Conservation (phyloP, 2,797 vertebrate genomes). For the Hydrolagus colliei region DNA sequence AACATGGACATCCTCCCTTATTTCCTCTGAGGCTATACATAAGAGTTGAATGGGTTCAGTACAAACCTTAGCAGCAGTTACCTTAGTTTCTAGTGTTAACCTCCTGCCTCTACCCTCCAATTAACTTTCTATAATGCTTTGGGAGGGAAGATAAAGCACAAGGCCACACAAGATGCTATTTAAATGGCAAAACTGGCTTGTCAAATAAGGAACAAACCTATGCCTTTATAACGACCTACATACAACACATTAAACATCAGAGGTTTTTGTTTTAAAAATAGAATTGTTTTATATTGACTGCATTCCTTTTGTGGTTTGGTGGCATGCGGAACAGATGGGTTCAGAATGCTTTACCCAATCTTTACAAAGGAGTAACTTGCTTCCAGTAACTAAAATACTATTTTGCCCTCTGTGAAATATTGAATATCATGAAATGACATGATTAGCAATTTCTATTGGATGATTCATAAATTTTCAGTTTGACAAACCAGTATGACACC, state of each 20-base stretch:
- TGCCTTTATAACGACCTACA: neutral
- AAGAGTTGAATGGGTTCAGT: too few relatives aligned
- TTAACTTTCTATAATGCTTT: too few relatives aligned
- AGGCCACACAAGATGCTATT: neutral
- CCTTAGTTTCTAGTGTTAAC: too few relatives aligned
- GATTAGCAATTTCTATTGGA: too few relatives aligned
- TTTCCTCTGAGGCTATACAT: too few relatives aligned
- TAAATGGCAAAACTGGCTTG: neutral
- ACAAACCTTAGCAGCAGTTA: too few relatives aligned
- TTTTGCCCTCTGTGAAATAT: neutral
- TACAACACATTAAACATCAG: neutral
- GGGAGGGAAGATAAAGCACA: neutral
- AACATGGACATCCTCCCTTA: too few relatives aligned
- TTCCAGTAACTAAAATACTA: neutral
- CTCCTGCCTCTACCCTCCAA: too few relatives aligned
- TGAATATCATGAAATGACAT: too few relatives aligned
- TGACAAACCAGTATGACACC: too few relatives aligned
- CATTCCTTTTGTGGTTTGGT: neutral
- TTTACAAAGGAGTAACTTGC: neutral
- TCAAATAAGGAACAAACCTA: neutral
- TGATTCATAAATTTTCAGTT: too few relatives aligned
- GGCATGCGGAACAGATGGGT: neutral
- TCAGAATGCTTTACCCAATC: neutral
- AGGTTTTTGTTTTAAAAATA: neutral
- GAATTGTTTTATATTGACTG: neutral